Base-by-base conservation (phyloP, 2,888 invertebrate species). In the Meteorus cinctellus region DNA sequence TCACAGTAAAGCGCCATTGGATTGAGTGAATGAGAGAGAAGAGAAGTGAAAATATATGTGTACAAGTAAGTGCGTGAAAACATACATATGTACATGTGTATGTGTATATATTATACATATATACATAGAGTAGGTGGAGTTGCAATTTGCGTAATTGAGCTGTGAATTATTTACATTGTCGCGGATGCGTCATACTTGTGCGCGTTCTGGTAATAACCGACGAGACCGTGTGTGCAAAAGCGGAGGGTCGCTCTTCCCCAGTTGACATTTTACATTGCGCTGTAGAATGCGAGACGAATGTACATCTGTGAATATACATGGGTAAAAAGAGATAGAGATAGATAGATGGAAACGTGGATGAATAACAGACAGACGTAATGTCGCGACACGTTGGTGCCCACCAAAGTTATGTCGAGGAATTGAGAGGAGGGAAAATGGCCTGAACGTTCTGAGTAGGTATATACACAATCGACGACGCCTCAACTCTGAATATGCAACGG, bases 101-200 rank as follows among this genome's bases (percentile, higher is more conserved):
- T 67, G 12, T 41, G 6, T 55, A 27, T 67, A 8, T 2, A 8
- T 8, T 41, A 69, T 29, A n/a, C n/a, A 31, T 70, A 31, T 70
- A 48, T 70, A 67, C 45, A 63, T 45, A 63, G 60, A 27, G 63
- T 74, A 79, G 81, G 81, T 75, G 80, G 81, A 78, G 80, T 82
- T 81, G 86, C 87, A 86, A 88, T 88, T 89, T 88, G 85, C 86
- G 87, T 88, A 88, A 88, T 89, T 88, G 89, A 89, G 85, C 84
- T 83, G 82, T 88, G 87, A 89, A 88, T 89, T 89, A 88, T 88
- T 88, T 87, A 88, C 87, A 85, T 83, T 85, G 84, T 81, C 83
- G 84, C 73, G 72, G 86, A 82, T 85, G 86, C 86, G 86, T 88
- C 86, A 86, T 87, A 86, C 87, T 86, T 84, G 75, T 60, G 71